Percentiles rank a stretch among this genome's conserved stretches.
Evolutionary conservation across 2,888 invertebrate genomes (phyloP).

Genomic region (Nebria salina): DNA sequence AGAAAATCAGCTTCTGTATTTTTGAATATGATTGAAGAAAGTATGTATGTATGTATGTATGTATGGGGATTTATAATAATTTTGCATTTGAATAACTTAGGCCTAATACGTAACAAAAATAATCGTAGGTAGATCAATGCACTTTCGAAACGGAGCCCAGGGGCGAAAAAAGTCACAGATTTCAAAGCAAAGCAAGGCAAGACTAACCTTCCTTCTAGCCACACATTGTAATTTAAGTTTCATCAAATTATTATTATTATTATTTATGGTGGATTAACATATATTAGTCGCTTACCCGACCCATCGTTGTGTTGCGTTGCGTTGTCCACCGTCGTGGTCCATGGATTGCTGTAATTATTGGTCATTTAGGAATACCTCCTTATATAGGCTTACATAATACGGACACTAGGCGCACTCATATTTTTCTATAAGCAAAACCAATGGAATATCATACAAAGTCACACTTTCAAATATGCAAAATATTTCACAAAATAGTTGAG

Average conservation of each 20-base stretch:
- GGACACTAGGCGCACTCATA: constrained; percentile 12
- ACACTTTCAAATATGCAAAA: neutral
- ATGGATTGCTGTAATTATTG: constrained; percentile 51
- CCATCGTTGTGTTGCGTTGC: neutral
- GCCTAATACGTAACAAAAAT: neutral
- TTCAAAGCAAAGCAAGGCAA: neutral
- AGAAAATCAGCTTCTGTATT: no score
- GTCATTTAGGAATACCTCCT: constrained; percentile 52
- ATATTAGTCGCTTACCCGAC: constrained; percentile 41
- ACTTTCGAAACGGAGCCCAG: constrained; percentile 30
- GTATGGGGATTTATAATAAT: neutral
- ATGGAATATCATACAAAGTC: neutral
- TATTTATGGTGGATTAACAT: constrained; percentile 44
- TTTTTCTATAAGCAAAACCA: neutral
- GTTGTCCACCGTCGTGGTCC: constrained; percentile 15
- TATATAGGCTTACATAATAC: constrained; percentile 52
- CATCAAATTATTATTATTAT: constrained; percentile 36
- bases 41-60: no score
- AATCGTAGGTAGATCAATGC: constrained; percentile 13
- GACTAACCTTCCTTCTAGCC: constrained; percentile 11
- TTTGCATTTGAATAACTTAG: neutral
- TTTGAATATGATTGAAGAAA: no score
- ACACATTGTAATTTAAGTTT: constrained; percentile 34
- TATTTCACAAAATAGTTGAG: no score
- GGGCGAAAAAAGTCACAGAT: constrained; percentile 25